Evolutionary conservation across 2,113 vertebrate genomes (phyloP).

Genomic region (Ochotona princeps): DNA sequence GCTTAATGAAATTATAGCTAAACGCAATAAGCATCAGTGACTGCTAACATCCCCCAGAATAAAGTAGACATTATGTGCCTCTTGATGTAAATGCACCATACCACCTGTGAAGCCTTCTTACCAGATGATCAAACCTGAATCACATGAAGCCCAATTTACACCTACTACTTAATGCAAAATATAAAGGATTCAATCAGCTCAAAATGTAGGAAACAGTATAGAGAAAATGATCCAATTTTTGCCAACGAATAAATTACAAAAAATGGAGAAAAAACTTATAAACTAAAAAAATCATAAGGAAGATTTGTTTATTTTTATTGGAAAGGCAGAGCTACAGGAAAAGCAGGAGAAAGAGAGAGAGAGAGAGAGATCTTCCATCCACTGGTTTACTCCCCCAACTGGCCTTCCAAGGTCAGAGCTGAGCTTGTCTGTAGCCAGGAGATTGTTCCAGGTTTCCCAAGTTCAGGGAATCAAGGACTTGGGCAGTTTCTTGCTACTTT

Average conservation of each 20-base stretch:
- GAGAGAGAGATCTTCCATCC: too few relatives aligned
- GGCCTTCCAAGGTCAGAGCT: too few relatives aligned
- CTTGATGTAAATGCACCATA: background rate
- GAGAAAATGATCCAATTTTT: slow-evolving; percentile 54
- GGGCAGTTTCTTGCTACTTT: too few relatives aligned
- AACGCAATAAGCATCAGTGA: background rate
- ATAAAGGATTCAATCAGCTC: slow-evolving; percentile 2
- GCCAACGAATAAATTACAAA: slow-evolving; percentile 39
- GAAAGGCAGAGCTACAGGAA: too few relatives aligned
- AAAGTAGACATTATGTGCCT: background rate
- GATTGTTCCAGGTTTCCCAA: too few relatives aligned
- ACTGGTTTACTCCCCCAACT: too few relatives aligned
- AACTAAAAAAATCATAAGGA: slow-evolving; percentile 52
- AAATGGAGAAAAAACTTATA: background rate
- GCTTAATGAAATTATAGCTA: slow-evolving; percentile 25
- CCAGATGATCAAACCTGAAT: slow-evolving; percentile 63
- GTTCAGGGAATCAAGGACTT: too few relatives aligned
- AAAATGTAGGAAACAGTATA: slow-evolving; percentile 25
- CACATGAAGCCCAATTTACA: slow-evolving; percentile 30
- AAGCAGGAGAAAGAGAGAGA: too few relatives aligned
- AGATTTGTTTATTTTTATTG: too few relatives aligned
- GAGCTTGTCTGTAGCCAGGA: too few relatives aligned
- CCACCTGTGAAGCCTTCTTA: slow-evolving; percentile 4
- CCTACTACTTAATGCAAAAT: background rate
- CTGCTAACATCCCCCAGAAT: slow-evolving; percentile 9